phyloP scores from a whole-genome alignment of 1,140 invertebrate genomes.

The Phenacoccus solenopsis region DNA sequence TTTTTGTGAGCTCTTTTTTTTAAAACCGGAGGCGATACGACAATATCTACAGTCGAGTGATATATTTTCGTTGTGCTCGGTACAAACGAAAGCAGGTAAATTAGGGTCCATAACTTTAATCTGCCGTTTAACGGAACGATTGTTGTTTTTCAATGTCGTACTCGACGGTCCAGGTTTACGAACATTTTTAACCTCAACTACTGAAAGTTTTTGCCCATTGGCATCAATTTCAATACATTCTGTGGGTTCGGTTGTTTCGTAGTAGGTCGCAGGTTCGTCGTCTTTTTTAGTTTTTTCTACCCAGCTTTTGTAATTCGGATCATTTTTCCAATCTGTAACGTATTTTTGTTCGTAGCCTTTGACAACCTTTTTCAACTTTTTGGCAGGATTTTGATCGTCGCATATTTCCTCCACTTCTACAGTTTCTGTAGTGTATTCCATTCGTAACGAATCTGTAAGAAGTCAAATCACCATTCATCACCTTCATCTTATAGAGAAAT shows the following conservation, averaged over 20 bases:
- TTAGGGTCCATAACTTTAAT: conserved; percentile 14
- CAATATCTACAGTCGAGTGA: conserved; percentile 6
- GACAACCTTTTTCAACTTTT: not conserved
- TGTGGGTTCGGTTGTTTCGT: not conserved
- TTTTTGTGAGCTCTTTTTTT: not conserved
- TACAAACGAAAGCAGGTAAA: conserved; percentile 2
- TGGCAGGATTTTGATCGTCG: not conserved
- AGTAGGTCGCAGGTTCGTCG: not conserved
- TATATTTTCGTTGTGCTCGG: conserved; percentile 8
- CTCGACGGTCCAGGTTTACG: not conserved
- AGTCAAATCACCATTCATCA: too few species aligned
- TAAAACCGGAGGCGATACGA: conserved; percentile 3
- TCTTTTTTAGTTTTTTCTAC: not conserved
- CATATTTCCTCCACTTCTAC: conserved; percentile 8
- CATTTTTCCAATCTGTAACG: not conserved
- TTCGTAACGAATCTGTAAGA: not conserved
- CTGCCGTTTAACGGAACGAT: not conserved
- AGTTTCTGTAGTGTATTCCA: not conserved
- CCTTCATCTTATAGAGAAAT: too few species aligned
- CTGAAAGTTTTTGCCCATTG: not conserved
- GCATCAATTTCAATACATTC: not conserved
- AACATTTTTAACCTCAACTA: not conserved
- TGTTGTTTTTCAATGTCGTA: not conserved
- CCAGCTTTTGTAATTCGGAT: conserved; percentile 6
- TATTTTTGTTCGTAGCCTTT: not conserved